Base-by-base conservation (phyloP, 2,888 invertebrate species). In the Watsonalla binaria region DNA sequence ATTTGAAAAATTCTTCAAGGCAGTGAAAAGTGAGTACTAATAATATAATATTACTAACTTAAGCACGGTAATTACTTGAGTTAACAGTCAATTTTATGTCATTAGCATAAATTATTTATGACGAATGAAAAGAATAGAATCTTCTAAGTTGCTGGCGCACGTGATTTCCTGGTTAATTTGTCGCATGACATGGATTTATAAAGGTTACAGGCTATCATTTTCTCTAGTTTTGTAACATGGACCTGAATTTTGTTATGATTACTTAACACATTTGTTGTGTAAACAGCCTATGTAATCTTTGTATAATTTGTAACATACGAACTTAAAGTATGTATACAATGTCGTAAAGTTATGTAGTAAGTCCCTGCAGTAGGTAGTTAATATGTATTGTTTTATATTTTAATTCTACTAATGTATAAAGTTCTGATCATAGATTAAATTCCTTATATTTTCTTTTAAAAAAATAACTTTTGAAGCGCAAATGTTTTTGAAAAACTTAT, bases 221-320 rank as follows among this genome's bases (percentile, higher is more conserved):
- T 37, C 11, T 13, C 15, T 39, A 9, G 13, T 48, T 49, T 37
- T 49, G 49, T 49, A 37, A 48, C 34, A 37, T 2, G 1, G 50
- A 58, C 33, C 46, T 46, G 45, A 49, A 42, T 42, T 37, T 6
- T 14, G 8, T 47, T 42, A 7, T 34, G 47, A 48, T 54, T 51
- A 47, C 51, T 15, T 47, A 52, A 13, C 42, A 45, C 51, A 42
- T 34, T 51, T 54, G 51, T 47, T 15, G 47, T 46, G 39, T 49
- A 49, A 42, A 50, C 39, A 47, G 39, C 33, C 5, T 13, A 7
- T 11, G n/a, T 42, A 45, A 11, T 45, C 9, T 34, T 35, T 46
- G 33, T 46, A 46, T 24, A 24, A 24, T 24, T 24, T 24, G 24
- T 24, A 24, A 24, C 24, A 24, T 24, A 24, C 24, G 4, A 24